Evolutionary conservation across 2,797 vertebrate species (phyloP).

Genomic region (Lepilemur septentrionalis): DNA sequence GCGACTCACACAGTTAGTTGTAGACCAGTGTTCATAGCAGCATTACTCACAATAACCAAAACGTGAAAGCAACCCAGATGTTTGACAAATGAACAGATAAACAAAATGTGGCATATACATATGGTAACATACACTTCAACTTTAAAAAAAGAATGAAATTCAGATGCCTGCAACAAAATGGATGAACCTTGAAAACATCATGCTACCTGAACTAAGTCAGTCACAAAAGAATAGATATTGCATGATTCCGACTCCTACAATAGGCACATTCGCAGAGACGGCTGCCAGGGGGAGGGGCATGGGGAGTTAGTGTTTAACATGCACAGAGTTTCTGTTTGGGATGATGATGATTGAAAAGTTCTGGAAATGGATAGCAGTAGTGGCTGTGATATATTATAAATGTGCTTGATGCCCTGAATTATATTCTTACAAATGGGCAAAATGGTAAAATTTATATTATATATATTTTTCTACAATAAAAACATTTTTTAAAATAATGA

Average conservation of each 20-base stretch:
- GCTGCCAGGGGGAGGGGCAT: no score
- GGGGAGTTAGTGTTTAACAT: rapidly evolving
- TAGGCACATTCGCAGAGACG: neutral
- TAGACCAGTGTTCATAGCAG: neutral
- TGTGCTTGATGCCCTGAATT: neutral
- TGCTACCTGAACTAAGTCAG: neutral
- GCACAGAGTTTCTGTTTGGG: neutral
- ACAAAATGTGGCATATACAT: neutral
- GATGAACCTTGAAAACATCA: neutral
- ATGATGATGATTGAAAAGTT: neutral
- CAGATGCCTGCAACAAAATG: neutral
- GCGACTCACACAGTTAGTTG: neutral
- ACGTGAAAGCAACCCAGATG: no score
- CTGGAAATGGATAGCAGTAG: neutral
- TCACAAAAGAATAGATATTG: neutral
- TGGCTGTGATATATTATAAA: no score
- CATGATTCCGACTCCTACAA: no score
- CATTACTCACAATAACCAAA: no score
- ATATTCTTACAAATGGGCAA: neutral
- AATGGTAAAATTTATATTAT: neutral
- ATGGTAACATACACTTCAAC: neutral
- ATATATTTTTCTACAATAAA: neutral
- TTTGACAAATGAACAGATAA: neutral
- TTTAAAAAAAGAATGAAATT: neutral
- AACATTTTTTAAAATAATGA: neutral